phyloP scores from a whole-genome alignment of 2,113 vertebrate genomes.

The Semnopithecus entellus region DNA sequence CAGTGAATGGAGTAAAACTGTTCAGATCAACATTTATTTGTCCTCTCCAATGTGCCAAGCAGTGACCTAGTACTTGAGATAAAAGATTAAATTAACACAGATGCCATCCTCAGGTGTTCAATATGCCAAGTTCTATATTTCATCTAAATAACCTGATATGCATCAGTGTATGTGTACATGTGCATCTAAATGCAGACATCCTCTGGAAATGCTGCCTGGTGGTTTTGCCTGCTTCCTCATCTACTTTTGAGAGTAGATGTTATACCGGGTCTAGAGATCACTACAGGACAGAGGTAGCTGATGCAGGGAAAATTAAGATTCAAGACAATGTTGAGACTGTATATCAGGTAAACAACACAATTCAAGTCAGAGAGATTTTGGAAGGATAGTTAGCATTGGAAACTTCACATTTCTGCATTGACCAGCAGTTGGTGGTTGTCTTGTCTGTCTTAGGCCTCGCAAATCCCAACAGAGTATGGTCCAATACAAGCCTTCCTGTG shows the following conservation, averaged over 20 bases:
- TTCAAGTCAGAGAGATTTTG: not conserved
- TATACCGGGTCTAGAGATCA: not conserved
- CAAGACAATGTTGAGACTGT: not conserved
- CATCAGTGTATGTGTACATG: not conserved
- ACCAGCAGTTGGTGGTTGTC: not conserved
- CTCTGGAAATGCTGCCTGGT: not conserved
- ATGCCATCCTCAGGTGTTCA: not conserved
- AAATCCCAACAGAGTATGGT: not conserved
- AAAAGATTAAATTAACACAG: not conserved
- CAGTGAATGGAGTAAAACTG: not conserved
- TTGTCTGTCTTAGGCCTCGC: not conserved
- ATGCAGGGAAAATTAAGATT: not conserved
- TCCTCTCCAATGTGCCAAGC: not conserved
- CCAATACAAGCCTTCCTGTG: not conserved
- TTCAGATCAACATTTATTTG: conserved; percentile 3
- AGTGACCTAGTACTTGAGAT: not conserved
- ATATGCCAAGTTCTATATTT: not conserved
- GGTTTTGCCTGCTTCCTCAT: not conserved
- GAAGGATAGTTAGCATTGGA: not conserved
- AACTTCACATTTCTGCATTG: not conserved
- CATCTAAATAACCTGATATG: not conserved
- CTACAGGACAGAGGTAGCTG: not conserved
- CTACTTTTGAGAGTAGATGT: not conserved
- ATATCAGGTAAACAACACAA: not conserved
- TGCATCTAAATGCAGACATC: not conserved